A percentile compares a stretch with the other conserved stretches of the same genome.
These are phyloP conservation scores for Amblyjoppa proteus DNA, from an alignment of 2,888 invertebrate genomes.

Conservation along the genomic window DNA sequence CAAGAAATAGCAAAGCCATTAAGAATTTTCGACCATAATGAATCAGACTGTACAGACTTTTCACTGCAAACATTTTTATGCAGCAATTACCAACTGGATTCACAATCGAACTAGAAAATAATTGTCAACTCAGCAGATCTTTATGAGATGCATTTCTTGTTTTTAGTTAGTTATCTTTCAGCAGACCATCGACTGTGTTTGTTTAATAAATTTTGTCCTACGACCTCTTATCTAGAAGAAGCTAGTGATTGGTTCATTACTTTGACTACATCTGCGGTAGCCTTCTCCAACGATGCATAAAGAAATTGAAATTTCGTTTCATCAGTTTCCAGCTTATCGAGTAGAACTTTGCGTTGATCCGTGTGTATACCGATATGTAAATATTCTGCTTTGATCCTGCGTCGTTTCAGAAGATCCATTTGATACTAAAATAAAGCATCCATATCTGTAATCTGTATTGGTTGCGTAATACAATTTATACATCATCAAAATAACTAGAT, in stretches of 20 bases:
- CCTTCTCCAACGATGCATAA: constrained; percentile 42
- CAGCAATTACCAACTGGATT: not conserved
- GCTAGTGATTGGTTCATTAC: constrained; percentile 7
- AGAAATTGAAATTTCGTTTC: constrained; percentile 35
- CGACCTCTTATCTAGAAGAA: not conserved
- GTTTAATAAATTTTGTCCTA: not conserved
- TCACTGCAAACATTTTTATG: not conserved
- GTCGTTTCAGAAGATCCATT: constrained; percentile 29
- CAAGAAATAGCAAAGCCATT: not conserved
- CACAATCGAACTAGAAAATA: not conserved
- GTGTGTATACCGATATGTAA: constrained; percentile 2
- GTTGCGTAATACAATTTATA: not conserved
- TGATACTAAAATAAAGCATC: constrained; percentile 42
- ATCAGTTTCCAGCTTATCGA: not conserved
- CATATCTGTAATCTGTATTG: not conserved
- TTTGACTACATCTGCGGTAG: constrained; percentile 1
- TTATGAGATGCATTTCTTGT: not conserved
- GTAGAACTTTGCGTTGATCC: not conserved
- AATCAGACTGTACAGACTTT: not conserved
- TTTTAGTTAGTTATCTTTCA: not conserved
- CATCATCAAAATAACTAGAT: not conserved
- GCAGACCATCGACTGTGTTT: not conserved
- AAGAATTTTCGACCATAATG: not conserved
- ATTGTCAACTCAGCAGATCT: not conserved
- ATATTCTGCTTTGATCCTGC: constrained; percentile 30